A percentile compares a stretch with the other conserved stretches of the same genome.
Conservation (phyloP, 23 tunicate species). For the Ascidia mentula region DNA sequence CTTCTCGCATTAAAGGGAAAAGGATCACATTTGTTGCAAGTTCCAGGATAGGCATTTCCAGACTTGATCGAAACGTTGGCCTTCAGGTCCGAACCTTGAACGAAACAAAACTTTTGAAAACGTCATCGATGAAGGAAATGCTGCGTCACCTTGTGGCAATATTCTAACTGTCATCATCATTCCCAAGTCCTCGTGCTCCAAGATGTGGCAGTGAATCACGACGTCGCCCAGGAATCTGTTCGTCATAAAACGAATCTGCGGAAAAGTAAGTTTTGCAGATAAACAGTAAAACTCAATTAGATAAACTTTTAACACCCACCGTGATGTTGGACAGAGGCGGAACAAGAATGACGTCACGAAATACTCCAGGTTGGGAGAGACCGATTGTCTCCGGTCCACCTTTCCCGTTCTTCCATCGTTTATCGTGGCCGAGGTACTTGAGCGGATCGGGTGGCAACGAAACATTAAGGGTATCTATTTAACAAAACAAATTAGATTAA, state of each 20-base stretch:
- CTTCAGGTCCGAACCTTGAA: not conserved
- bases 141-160: slow-evolving; percentile 14
- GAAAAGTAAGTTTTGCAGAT: too few species aligned
- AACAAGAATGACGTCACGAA: slow-evolving; percentile 36
- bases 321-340: slow-evolving; percentile 28
- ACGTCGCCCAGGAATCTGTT: slow-evolving; percentile 41
- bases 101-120: not conserved
- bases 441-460: slow-evolving; percentile 19
- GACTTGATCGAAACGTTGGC: not conserved
- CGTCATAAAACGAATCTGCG: slow-evolving; percentile 41
- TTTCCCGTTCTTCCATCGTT: not conserved
- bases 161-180: slow-evolving; percentile 60
- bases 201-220: slow-evolving; percentile 47
- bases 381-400: slow-evolving; percentile 30
- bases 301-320: too few species aligned
- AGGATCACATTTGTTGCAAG: slow-evolving; percentile 18
- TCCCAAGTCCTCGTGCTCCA: slow-evolving; percentile 46
- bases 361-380: slow-evolving; percentile 31
- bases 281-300: too few species aligned
- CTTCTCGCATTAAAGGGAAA: slow-evolving; percentile 10
- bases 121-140: not conserved
- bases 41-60: slow-evolving; percentile 25
- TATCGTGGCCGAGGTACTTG: slow-evolving; percentile 36
- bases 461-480: not conserved
- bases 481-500: not conserved